Evolutionary conservation across 2,797 vertebrate species (phyloP).

Genomic region (Somateria mollissima): DNA sequence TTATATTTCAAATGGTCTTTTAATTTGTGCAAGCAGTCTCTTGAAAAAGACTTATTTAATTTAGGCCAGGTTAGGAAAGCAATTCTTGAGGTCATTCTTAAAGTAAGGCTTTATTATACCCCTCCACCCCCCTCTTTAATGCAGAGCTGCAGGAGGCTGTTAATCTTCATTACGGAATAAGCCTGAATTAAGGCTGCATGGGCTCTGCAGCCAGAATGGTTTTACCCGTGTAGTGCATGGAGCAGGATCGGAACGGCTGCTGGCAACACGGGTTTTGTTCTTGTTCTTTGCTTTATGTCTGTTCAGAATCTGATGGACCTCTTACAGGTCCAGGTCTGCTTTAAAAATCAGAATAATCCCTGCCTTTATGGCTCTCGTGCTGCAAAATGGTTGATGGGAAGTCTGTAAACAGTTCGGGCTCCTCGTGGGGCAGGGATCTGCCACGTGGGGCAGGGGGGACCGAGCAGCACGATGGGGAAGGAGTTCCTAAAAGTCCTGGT

Average conservation of each 20-base stretch:
- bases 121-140: not conserved
- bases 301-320: not conserved
- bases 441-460: fast-evolving
- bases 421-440: not conserved
- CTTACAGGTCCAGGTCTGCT: not conserved
- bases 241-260: not conserved
- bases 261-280: fast-evolving
- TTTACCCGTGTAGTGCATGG: fast-evolving
- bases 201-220: not conserved
- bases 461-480: not conserved
- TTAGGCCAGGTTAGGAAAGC: not conserved
- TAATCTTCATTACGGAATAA: conserved; percentile 6
- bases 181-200: not conserved
- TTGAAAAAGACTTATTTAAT: not conserved
- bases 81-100: not conserved
- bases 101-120: not conserved
- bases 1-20: conserved; percentile 38
- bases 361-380: not conserved
- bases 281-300: not conserved
- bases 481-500: too few species aligned
- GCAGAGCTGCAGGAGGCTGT: not conserved
- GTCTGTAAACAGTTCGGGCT: not conserved
- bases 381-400: fast-evolving
- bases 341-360: not conserved
- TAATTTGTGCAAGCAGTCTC: not conserved